A percentile compares a stretch with the other conserved stretches of the same genome.
These are phyloP conservation scores for Mormyrops attenuatus DNA, from an alignment of 2,797 vertebrate species.

Conservation along the genomic window DNA sequence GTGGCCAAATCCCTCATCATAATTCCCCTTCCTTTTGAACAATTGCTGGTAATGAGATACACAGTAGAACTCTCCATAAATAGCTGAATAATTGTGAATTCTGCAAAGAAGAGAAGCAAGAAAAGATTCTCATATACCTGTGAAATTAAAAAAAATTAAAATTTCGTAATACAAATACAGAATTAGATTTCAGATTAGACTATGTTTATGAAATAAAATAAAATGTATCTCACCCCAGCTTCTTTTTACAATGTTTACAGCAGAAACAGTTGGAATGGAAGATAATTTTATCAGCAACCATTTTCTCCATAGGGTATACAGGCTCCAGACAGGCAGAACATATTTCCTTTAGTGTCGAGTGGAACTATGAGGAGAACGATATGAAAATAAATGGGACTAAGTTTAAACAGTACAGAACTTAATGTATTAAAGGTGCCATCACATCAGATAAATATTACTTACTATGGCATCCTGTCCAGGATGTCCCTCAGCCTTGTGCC, in stretches of 20 bases:
- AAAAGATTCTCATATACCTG: not conserved
- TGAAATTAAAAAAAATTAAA: not conserved
- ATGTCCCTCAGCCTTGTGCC: not conserved
- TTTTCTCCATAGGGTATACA: slow-evolving; percentile 68
- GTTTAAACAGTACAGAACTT: not conserved
- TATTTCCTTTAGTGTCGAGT: slow-evolving; percentile 53
- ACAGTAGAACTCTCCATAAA: slow-evolving; percentile 74
- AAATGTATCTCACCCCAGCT: slow-evolving; percentile 68
- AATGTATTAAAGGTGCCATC: not conserved
- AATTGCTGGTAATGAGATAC: slow-evolving; percentile 69
- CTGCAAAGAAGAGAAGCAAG: slow-evolving; percentile 59
- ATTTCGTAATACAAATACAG: not conserved
- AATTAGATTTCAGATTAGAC: not conserved
- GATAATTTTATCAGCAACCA: slow-evolving; percentile 59
- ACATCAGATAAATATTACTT: not conserved
- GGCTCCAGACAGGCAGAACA: slow-evolving; percentile 68
- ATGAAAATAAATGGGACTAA: not conserved
- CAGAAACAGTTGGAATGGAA: slow-evolving; percentile 76
- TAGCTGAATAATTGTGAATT: slow-evolving; percentile 67
- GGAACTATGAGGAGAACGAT: slow-evolving; percentile 51
- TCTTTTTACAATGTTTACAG: slow-evolving; percentile 72
- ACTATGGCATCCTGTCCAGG: not conserved
- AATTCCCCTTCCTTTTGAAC: slow-evolving; percentile 63
- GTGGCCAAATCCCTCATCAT: slow-evolving; percentile 67
- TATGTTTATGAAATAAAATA: not conserved